These are phyloP conservation scores for Epinephelus awoara DNA, from an alignment of 2,797 vertebrate genomes.

Conservation along the genomic window DNA sequence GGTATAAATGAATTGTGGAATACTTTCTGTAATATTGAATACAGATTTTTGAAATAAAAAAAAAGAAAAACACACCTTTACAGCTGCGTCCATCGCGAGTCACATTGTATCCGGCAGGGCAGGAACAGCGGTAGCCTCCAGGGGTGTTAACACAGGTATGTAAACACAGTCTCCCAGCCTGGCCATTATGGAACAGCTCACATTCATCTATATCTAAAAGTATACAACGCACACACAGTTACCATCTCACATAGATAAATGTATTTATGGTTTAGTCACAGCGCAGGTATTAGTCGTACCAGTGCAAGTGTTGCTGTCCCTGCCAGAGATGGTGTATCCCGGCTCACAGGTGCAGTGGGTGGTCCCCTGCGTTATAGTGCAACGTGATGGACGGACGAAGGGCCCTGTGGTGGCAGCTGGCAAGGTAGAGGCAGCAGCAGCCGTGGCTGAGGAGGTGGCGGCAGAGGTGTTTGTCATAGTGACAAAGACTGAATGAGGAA, in stretches of 20 bases:
- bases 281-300: constrained; percentile 63
- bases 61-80: constrained; percentile 81
- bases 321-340: constrained; percentile 85
- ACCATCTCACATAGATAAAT: background rate
- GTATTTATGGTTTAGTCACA: background rate
- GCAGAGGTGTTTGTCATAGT: constrained; percentile 81
- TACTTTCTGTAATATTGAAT: background rate
- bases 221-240: constrained; percentile 32
- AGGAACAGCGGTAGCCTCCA: constrained; percentile 90
- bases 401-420: constrained; percentile 75
- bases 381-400: constrained; percentile 81
- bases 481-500: constrained; percentile 79
- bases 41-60: background rate
- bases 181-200: constrained; percentile 89
- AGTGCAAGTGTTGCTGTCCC: constrained; percentile 83
- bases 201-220: constrained; percentile 92
- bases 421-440: constrained; percentile 72
- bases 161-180: constrained; percentile 87
- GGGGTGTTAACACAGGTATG: constrained; percentile 91
- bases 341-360: constrained; percentile 88
- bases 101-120: constrained; percentile 88
- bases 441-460: constrained; percentile 58
- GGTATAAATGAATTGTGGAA: background rate
- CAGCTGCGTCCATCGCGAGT: constrained; percentile 86
- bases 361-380: constrained; percentile 82